Evolutionary conservation across 1,140 invertebrate genomes (phyloP), one percentile per base, ranked within the genome.

Genomic region (Contarinia nasturtii): DNA sequence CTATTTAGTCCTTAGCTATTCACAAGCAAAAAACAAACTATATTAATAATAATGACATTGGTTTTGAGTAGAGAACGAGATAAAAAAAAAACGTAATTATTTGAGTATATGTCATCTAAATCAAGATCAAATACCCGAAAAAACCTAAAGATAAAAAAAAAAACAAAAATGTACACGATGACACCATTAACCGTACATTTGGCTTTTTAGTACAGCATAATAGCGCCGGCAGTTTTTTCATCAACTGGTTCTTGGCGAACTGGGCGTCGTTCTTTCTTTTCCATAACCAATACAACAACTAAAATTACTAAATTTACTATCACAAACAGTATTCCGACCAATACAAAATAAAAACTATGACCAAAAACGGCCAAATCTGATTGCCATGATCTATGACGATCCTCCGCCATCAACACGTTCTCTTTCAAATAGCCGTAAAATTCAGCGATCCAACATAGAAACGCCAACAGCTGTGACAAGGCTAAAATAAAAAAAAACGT

Each of bases 261-360:
- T 14, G 55, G 52, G 44, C 52, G 51, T 3, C 53, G 52, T 48
- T 63, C 54, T 14, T 52, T 49, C 15, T 46, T 43, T 33, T 63
- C 61, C 1, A 51, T 50, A 4, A 50, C 53, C 45, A 48, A 53
- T 22, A 57, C 61, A 45, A 55, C 55, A 21, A 61, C 8, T n/a
- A 64, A 33, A 33, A 64, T 46, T 2, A 52, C 50, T 1, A 64
- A 55, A 46, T 64, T 63, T 0, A 63, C 45, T 18, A 64, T 20
- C 7, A 64, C 53, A 12, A 64, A 54, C 45, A 61, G 41, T 21
- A 58, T 60, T 15, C 61, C 56, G 7, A 55, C 46, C 14, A 63
- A 51, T 15, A 64, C 57, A 49, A 63, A 46, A 46, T 61, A 64
- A 22, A 64, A 64, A 44, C 61, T 64, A 34, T 61, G 61, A 27